Percentiles rank a stretch among this genome's conserved stretches.
Conservation (phyloP, 2,113 vertebrate species). For the Accipiter virgatus region DNA sequence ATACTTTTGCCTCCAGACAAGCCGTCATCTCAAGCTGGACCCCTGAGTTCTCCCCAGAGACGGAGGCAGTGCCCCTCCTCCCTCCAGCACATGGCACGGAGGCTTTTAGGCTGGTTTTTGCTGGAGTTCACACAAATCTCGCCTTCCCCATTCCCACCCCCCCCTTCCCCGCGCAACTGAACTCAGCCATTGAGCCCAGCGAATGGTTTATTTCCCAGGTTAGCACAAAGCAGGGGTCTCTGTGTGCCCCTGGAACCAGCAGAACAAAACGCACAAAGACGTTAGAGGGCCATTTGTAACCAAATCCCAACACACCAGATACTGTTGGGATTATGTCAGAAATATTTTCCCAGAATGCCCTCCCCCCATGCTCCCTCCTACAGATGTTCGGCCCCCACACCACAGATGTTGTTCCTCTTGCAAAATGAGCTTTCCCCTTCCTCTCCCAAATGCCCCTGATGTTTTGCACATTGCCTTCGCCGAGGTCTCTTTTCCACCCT, state of each 20-base stretch:
- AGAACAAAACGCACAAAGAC: constrained; percentile 72
- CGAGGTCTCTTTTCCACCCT: constrained; percentile 2
- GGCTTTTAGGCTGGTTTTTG: constrained; percentile 5
- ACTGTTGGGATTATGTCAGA: constrained; percentile 74
- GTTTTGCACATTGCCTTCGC: constrained; percentile 33
- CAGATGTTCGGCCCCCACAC: constrained; percentile 69
- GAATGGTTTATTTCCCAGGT: constrained; percentile 70
- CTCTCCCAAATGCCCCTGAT: constrained; percentile 51
- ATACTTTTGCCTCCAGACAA: neutral
- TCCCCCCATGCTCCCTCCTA: constrained; percentile 60
- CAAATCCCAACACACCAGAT: constrained; percentile 73
- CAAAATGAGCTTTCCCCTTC: constrained; percentile 62
- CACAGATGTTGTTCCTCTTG: constrained; percentile 69
- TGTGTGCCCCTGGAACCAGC: constrained; percentile 63
- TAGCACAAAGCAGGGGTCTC: constrained; percentile 67
- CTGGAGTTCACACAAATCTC: constrained; percentile 54
- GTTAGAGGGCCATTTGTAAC: constrained; percentile 72
- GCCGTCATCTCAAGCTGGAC: neutral
- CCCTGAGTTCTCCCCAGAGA: neutral
- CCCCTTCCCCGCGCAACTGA: neutral
- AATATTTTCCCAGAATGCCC: constrained; percentile 74
- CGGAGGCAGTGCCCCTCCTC: neutral
- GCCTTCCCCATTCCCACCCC: neutral
- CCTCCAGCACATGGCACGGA: constrained; percentile 15
- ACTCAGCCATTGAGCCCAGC: constrained; percentile 53